Percentiles rank a stretch among this genome's conserved stretches.
These are phyloP conservation scores for Tetragnatha montana DNA, from an alignment of 2,888 invertebrate species.

Conservation along the genomic window DNA sequence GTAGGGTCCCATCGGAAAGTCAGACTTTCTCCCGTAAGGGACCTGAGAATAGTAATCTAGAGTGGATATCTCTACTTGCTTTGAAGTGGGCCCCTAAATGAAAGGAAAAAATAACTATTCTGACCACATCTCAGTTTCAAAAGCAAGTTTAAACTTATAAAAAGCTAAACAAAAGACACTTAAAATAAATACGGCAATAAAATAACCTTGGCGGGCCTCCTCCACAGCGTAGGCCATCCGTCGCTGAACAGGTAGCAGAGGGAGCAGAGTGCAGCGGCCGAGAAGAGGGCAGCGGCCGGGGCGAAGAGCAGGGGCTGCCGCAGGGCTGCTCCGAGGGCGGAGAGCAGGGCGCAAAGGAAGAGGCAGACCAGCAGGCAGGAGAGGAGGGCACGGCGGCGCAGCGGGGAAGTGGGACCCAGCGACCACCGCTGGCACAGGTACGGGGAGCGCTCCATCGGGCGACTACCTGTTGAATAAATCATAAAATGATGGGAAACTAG, in stretches of 20 bases:
- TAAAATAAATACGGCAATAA: neutral
- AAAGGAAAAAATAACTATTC: no score
- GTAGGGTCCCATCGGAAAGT: slow-evolving; percentile 70
- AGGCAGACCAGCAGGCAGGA: slow-evolving; percentile 19
- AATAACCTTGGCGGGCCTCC: neutral
- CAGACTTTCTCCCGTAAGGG: slow-evolving; percentile 55
- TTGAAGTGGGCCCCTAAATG: neutral
- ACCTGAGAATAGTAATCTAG: slow-evolving; percentile 62
- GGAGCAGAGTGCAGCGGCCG: slow-evolving; percentile 40
- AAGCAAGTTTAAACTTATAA: neutral
- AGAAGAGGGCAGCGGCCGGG: slow-evolving; percentile 17
- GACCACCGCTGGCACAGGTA: neutral
- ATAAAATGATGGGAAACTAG: no score
- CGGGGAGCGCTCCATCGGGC: neutral
- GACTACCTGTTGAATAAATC: neutral
- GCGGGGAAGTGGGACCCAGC: neutral
- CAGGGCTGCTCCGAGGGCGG: slow-evolving; percentile 27
- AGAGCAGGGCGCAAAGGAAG: slow-evolving; percentile 36
- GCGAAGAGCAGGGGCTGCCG: slow-evolving; percentile 42
- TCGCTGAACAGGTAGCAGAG: slow-evolving; percentile 56
- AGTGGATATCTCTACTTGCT: slow-evolving; percentile 51
- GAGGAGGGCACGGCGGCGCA: slow-evolving; percentile 35
- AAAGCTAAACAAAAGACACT: neutral
- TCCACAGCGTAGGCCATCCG: slow-evolving; percentile 27
- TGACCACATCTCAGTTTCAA: neutral